phyloP scores from a whole-genome alignment of 1,140 invertebrate species.

The Cotesia vestalis region DNA sequence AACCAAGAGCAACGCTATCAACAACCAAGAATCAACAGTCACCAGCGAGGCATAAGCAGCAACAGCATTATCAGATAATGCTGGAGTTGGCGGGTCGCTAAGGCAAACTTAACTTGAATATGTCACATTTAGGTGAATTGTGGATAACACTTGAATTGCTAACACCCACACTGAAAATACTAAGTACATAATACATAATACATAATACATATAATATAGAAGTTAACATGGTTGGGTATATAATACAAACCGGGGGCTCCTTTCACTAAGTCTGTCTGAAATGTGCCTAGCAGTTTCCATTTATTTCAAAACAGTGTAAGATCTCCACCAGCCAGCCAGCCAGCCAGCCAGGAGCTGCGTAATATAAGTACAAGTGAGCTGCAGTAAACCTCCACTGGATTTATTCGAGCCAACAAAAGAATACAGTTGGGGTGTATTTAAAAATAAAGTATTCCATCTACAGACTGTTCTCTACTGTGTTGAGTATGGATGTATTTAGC shows the following conservation, averaged over 20 bases:
- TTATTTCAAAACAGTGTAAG: background rate
- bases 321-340: background rate
- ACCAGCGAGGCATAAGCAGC: no score
- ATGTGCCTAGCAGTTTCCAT: no score
- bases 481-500: no score
- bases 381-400: background rate
- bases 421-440: background rate
- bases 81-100: slow-evolving; percentile 9
- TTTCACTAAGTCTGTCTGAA: no score
- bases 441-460: background rate
- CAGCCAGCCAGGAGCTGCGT: no score
- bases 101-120: slow-evolving; percentile 22
- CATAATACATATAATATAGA: background rate
- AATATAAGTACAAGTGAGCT: slow-evolving; percentile 1
- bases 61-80: no score
- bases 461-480: background rate
- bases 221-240: background rate
- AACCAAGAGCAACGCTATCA: no score
- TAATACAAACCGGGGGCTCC: background rate
- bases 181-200: no score
- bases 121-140: slow-evolving; percentile 27
- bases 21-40: no score
- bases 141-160: slow-evolving; percentile 26
- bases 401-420: slow-evolving; percentile 14
- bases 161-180: background rate